Percentiles rank a stretch among this genome's conserved stretches.
Evolutionary conservation across 2,888 invertebrate genomes (phyloP).

Genomic region (Timema podura): DNA sequence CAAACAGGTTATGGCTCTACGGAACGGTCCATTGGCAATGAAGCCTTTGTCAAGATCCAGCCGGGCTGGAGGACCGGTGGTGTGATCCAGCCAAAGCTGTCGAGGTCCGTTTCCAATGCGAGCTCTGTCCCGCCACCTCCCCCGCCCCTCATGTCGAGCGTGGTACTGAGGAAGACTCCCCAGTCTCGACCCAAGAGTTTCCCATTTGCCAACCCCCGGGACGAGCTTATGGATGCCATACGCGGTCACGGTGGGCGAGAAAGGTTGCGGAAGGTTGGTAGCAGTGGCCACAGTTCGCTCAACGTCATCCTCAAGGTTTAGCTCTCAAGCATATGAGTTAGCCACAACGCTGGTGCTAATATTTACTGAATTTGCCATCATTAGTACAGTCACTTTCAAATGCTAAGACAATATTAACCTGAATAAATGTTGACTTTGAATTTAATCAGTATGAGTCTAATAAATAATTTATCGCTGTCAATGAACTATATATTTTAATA

Average conservation of each 20-base stretch:
- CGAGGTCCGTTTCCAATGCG: not conserved
- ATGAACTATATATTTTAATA: too few species aligned
- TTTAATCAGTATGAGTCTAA: too few species aligned
- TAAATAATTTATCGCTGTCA: too few species aligned
- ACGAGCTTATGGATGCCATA: slow-evolving; percentile 66
- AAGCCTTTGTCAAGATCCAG: not conserved
- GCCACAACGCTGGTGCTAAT: too few species aligned
- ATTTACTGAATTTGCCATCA: too few species aligned
- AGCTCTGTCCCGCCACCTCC: slow-evolving; percentile 28
- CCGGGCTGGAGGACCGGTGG: not conserved
- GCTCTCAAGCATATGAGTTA: not conserved
- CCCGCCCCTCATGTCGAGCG: slow-evolving; percentile 29
- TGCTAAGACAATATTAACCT: too few species aligned
- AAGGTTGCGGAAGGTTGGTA: slow-evolving; percentile 30
- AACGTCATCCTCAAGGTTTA: not conserved
- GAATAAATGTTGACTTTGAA: too few species aligned
- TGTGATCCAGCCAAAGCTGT: not conserved
- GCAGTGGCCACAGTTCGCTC: not conserved
- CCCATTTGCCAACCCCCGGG: slow-evolving; percentile 53
- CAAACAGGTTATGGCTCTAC: not conserved
- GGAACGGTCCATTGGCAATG: too few species aligned
- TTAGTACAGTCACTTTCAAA: too few species aligned
- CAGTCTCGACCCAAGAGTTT: slow-evolving; percentile 26
- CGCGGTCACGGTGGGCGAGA: slow-evolving; percentile 57
- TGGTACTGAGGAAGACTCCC: slow-evolving; percentile 30